Evolutionary conservation across 2,888 invertebrate species (phyloP), one percentile per base, ranked within the genome.

Genomic region (Archaeoteleia sp.): DNA sequence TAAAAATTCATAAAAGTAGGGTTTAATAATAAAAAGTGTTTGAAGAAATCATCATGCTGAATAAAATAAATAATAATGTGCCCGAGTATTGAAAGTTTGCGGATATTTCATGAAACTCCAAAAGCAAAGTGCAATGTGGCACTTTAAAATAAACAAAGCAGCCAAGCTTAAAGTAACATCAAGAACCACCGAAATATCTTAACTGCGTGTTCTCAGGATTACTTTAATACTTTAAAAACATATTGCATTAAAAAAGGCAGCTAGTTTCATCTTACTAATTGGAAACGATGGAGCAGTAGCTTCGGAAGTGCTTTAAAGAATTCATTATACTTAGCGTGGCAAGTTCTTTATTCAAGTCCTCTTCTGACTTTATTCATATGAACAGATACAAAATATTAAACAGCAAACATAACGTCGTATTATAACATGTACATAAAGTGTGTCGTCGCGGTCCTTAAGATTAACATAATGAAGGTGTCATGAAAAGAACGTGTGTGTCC

Each of bases 281-380:
- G 67, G 57, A 66, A 66, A 58, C 58, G 48, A 60, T 67, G 66
- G 49, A 62, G 57, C 2, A 20, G 20, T 20, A 20, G 5, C 20
- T 40, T 40, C 23, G 40, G 23, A 39, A 60, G 15, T 62, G 45
- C 51, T 46, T 45, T 43, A 61, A 61, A 67, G 23, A 61, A 66
- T 54, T 42, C 53, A 65, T 30, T 27, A 20, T 23, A 14, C 17
- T 30, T 65, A 49, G 42, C 62, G 42, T 67, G 55, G 20, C 37
- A 60, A 60, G 27, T 67, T 61, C 67, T 67, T 67, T 67, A 67
- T 67, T 67, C 55, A 67, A 67, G 67, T 67, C 67, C 67, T 67
- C 67, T 67, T 57, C 61, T 37, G 39, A 45, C 43, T 67, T 43
- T 48, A 32, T 49, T 32, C 23, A 17, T 30, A 60, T 45, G 43